Evolutionary conservation across 2,797 vertebrate genomes (phyloP).

Genomic region (Gymnothorax reevesii): DNA sequence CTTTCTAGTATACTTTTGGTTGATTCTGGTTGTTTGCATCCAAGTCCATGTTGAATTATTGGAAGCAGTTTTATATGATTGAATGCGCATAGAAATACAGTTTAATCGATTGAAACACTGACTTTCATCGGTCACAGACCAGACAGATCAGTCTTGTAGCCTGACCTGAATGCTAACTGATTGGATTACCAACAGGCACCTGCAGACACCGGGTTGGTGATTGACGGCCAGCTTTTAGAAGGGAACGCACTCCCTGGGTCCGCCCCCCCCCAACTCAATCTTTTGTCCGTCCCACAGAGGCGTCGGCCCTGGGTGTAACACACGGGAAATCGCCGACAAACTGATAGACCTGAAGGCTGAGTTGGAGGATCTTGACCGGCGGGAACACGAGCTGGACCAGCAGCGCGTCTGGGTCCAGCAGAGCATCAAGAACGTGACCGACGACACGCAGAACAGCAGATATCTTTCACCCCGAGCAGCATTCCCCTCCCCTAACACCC

Average conservation of each 20-base stretch:
- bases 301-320: constrained; percentile 96
- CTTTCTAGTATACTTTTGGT: no score
- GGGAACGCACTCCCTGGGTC: no score
- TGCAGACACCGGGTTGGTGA: background rate
- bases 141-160: no score
- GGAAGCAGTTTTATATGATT: no score
- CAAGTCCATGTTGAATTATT: no score
- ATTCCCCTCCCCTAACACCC: background rate
- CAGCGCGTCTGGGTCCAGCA: constrained; percentile 98
- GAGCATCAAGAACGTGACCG: constrained; percentile 97
- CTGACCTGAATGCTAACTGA: background rate
- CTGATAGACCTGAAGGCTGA: constrained; percentile 96
- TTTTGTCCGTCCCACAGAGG: constrained; percentile 72
- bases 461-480: constrained; percentile 79
- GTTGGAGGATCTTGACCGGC: constrained; percentile 88
- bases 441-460: constrained; percentile 95
- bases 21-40: no score
- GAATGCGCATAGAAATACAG: no score
- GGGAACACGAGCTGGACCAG: constrained; percentile 93
- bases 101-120: no score
- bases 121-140: no score
- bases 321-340: constrained; percentile 95
- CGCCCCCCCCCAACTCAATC: background rate
- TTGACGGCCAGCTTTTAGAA: background rate
- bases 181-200: background rate